A percentile compares a stretch with the other conserved stretches of the same genome.
phyloP scores from a whole-genome alignment of 2,113 vertebrate species.

The Casuarius casuarius region DNA sequence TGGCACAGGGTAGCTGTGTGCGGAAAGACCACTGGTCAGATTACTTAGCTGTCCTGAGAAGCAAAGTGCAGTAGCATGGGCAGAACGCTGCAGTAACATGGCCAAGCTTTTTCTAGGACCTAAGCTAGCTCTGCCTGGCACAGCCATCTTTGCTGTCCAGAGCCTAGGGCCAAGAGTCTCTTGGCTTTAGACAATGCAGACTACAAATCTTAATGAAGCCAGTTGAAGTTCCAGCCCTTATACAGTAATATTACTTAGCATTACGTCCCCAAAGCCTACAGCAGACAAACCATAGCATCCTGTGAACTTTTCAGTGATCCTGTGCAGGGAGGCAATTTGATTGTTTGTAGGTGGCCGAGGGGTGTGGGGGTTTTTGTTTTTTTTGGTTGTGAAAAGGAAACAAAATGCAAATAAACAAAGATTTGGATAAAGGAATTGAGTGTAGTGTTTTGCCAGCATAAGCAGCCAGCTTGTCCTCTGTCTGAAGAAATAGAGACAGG shows the following conservation, averaged over 20 bases:
- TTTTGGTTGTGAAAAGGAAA: neutral
- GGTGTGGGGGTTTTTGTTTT: neutral
- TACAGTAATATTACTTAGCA: neutral
- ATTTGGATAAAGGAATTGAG: neutral
- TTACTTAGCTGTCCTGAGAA: slow-evolving; percentile 17
- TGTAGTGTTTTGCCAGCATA: slow-evolving; percentile 8
- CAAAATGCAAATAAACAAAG: neutral
- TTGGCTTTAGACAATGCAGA: slow-evolving; percentile 2
- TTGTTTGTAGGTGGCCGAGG: neutral
- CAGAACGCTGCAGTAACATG: neutral
- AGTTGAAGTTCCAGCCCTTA: neutral
- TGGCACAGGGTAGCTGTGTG: neutral
- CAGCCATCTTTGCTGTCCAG: neutral
- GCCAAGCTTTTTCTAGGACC: neutral
- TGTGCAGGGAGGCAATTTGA: neutral
- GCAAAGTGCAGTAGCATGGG: neutral
- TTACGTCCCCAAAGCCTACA: neutral
- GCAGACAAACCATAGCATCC: neutral
- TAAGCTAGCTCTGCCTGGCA: neutral
- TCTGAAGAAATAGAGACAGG: slow-evolving; percentile 23
- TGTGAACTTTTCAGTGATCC: neutral
- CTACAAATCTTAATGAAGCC: slow-evolving; percentile 24
- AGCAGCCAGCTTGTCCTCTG: slow-evolving; percentile 3
- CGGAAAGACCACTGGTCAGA: neutral
- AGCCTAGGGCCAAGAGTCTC: slow-evolving; percentile 2